Percentiles rank a stretch among this genome's conserved stretches.
Conservation (phyloP, 1,140 invertebrate species). For the Tenebrio molitor region DNA sequence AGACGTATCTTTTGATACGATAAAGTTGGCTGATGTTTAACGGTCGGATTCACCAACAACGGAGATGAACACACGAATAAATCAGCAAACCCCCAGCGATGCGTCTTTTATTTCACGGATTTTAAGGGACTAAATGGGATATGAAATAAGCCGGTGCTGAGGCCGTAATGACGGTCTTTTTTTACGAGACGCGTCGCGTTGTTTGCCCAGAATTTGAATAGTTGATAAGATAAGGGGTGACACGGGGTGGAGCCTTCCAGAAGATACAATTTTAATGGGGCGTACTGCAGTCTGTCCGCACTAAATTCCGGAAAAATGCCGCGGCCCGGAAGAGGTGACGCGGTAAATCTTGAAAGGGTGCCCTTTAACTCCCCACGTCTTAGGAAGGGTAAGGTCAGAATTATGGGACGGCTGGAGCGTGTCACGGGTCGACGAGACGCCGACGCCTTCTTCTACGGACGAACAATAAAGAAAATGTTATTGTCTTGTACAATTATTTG, state of each 20-base stretch:
- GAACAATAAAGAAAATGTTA: constrained; percentile 42
- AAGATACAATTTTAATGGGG: constrained; percentile 39
- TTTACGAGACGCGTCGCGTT: constrained; percentile 47
- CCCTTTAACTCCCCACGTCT: constrained; percentile 32
- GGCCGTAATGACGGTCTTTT: constrained; percentile 35
- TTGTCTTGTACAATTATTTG: constrained; percentile 45
- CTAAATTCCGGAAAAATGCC: not conserved
- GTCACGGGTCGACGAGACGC: constrained; percentile 42
- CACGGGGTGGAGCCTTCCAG: not conserved
- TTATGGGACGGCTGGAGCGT: constrained; percentile 37
- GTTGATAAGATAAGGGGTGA: constrained; percentile 50
- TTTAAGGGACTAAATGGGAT: constrained; percentile 61
- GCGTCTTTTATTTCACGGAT: constrained; percentile 60
- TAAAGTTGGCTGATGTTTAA: not conserved
- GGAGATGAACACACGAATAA: not conserved
- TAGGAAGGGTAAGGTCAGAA: constrained; percentile 32
- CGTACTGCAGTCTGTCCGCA: constrained; percentile 1
- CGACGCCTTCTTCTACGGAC: constrained; percentile 21
- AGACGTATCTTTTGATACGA: not conserved
- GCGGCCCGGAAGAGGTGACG: too few relatives aligned
- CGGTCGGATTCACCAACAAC: not conserved
- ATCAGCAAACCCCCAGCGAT: not conserved
- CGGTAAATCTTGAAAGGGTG: constrained; percentile 35
- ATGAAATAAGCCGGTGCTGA: constrained; percentile 58
- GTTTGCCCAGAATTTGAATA: constrained; percentile 38